Conservation (phyloP, 2,888 invertebrate genomes). For the Ramazzottius varieornatus region DNA sequence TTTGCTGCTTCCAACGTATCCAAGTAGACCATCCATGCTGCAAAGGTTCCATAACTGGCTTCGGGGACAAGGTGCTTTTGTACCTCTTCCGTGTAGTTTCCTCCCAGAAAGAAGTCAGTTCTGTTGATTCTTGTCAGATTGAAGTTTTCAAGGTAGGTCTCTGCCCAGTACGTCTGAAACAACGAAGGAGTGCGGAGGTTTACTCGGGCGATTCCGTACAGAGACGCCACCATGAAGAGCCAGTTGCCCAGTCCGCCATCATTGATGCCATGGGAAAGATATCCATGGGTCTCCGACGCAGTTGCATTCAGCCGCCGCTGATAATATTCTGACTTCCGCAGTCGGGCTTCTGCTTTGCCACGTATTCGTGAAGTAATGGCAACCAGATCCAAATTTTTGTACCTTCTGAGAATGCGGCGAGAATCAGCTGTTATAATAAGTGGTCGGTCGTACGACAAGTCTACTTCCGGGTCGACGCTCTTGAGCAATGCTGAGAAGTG, state of each 20-base stretch:
- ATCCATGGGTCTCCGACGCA: too few relatives aligned
- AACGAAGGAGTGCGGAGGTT: not conserved
- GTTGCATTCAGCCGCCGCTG: too few relatives aligned
- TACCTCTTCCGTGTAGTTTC: not conserved
- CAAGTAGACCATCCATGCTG: not conserved
- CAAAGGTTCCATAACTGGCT: not conserved
- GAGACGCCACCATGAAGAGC: not conserved
- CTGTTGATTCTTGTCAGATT: not conserved
- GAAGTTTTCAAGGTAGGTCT: not conserved
- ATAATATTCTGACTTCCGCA: not conserved
- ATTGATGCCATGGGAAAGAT: not conserved
- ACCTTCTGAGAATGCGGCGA: too few relatives aligned
- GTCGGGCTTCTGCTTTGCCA: too few relatives aligned
- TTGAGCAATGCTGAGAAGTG: too few relatives aligned
- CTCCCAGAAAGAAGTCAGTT: not conserved
- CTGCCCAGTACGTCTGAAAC: not conserved
- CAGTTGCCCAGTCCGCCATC: conserved; percentile 1
- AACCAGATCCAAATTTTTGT: too few relatives aligned
- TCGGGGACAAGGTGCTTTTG: not conserved
- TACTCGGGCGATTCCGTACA: not conserved
- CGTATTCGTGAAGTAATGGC: too few relatives aligned
- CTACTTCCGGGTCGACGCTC: too few relatives aligned
- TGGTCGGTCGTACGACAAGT: too few relatives aligned
- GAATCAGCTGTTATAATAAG: too few relatives aligned
- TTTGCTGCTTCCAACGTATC: not conserved